Conservation (phyloP, 2,113 vertebrate genomes). For the Pomatorhinus ruficollis region DNA sequence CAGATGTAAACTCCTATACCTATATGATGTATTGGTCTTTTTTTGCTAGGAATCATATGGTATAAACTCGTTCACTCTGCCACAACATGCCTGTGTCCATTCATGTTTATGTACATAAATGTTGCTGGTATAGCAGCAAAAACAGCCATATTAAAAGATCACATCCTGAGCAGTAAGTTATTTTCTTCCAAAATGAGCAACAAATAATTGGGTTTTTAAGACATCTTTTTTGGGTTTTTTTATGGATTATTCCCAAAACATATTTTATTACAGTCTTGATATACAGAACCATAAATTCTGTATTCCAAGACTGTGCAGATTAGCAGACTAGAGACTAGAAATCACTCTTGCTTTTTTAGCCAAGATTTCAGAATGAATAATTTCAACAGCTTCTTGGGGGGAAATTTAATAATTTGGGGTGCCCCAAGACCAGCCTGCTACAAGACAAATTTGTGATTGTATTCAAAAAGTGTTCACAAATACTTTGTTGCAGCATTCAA, state of each 20-base stretch:
- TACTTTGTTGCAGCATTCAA: not conserved
- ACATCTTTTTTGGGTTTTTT: not conserved
- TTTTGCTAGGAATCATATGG: rapidly evolving
- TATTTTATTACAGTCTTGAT: not conserved
- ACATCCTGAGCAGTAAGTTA: rapidly evolving
- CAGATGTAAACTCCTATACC: not conserved
- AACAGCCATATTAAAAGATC: not conserved
- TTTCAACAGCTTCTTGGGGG: not conserved
- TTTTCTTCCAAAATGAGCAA: not conserved
- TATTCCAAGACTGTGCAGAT: not conserved
- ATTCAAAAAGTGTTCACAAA: not conserved
- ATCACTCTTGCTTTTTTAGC: not conserved
- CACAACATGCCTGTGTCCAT: not conserved
- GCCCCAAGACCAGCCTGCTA: not conserved
- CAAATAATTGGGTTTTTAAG: rapidly evolving
- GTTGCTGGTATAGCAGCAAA: not conserved
- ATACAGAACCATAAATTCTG: not conserved
- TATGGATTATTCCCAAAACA: not conserved
- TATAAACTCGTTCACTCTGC: not conserved
- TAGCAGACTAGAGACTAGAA: not conserved
- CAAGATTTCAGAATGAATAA: not conserved
- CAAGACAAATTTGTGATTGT: not conserved
- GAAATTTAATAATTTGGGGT: not conserved
- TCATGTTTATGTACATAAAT: not conserved
- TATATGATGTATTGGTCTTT: not conserved